Conservation (phyloP, 2,888 invertebrate genomes). For the Leptothorax acervorum region DNA sequence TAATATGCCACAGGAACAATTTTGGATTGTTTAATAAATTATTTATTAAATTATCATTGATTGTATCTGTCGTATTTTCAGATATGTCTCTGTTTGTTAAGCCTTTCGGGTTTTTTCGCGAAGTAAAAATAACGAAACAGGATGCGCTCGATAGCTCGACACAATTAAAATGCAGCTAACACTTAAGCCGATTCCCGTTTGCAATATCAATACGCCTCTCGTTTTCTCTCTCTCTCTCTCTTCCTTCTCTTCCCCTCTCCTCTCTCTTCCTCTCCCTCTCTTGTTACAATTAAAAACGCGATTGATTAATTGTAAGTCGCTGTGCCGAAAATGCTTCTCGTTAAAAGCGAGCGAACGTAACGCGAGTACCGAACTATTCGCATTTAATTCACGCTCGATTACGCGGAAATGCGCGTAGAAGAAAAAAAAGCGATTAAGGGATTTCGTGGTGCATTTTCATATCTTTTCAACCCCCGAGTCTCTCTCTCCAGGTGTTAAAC, state of each 20-base stretch:
- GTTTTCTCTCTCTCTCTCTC: neutral
- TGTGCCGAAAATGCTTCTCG: constrained; percentile 20
- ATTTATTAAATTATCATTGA: neutral
- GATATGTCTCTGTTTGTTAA: neutral
- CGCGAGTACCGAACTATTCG: constrained; percentile 3
- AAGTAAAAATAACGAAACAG: constrained; percentile 16
- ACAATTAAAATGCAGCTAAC: constrained; percentile 37
- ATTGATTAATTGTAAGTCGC: constrained; percentile 27
- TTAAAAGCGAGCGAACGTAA: constrained; percentile 19
- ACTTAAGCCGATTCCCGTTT: constrained; percentile 43
- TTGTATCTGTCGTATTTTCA: neutral
- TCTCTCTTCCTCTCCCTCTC: neutral
- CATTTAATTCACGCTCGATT: constrained; percentile 50
- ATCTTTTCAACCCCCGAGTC: neutral
- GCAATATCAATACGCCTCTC: neutral
- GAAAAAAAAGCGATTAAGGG: constrained; percentile 37
- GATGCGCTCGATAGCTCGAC: neutral
- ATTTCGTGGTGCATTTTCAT: constrained; percentile 33
- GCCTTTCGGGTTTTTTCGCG: neutral
- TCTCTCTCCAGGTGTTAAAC: neutral
- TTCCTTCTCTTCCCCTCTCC: neutral
- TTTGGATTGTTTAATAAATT: neutral
- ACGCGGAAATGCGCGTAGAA: constrained; percentile 16
- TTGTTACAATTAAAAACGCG: constrained; percentile 16
- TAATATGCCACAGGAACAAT: neutral